Percentiles rank a stretch among this genome's conserved stretches.
Conservation (phyloP, 2,888 invertebrate genomes). For the Leucoptera coffeella region DNA sequence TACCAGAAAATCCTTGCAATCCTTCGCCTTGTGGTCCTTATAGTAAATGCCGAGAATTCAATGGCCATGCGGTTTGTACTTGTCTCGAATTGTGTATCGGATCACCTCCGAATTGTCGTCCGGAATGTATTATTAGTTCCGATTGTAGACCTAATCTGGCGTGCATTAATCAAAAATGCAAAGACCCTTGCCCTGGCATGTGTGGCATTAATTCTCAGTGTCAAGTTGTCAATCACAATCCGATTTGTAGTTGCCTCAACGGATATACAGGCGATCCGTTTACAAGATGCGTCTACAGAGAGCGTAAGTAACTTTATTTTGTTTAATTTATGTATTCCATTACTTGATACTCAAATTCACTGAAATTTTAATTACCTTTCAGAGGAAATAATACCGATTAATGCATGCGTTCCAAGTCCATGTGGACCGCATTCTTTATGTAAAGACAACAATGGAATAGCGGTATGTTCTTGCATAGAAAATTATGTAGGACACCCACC, state of each 20-base stretch:
- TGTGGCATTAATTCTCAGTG: constrained; percentile 74
- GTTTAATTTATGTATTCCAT: constrained; percentile 3
- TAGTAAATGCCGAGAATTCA: constrained; percentile 65
- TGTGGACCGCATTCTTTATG: constrained; percentile 76
- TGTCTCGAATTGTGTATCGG: constrained; percentile 68
- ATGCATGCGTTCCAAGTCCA: constrained; percentile 66
- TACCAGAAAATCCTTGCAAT: constrained; percentile 60
- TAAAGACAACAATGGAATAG: constrained; percentile 57
- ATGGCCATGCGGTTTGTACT: constrained; percentile 70
- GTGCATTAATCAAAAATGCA: constrained; percentile 72
- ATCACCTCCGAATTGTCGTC: constrained; percentile 69
- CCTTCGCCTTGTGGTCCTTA: constrained; percentile 77
- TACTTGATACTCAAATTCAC: constrained; percentile 1
- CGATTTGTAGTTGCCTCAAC: constrained; percentile 67
- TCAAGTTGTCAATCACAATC: constrained; percentile 73
- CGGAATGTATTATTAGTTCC: constrained; percentile 72
- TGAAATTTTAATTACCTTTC: constrained; percentile 12
- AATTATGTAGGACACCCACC: constrained; percentile 76
- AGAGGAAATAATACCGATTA: constrained; percentile 36
- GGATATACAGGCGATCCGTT: constrained; percentile 74
- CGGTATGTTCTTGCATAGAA: constrained; percentile 68
- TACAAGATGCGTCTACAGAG: constrained; percentile 58
- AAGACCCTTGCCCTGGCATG: constrained; percentile 69
- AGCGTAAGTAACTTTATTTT: constrained; percentile 52
- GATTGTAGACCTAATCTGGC: constrained; percentile 71